Conservation (phyloP, 2,113 vertebrate species). For the Geococcyx californianus region DNA sequence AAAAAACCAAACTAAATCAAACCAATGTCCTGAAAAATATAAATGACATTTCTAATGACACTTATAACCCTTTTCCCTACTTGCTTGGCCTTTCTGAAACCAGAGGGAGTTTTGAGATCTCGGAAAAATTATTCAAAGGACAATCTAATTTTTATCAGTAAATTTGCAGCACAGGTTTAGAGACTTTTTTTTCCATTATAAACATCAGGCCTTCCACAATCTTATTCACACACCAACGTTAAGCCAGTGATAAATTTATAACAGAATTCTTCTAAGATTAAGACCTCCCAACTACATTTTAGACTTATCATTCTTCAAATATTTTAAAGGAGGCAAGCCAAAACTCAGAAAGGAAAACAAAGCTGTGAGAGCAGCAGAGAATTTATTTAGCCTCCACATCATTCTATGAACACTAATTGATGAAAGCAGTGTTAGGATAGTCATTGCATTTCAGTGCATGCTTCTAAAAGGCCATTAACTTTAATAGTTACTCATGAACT, state of each 20-base stretch:
- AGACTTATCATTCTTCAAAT: neutral
- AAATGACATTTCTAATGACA: neutral
- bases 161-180: neutral
- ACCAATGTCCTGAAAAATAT: neutral
- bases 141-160: neutral
- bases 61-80: neutral
- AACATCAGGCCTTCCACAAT: neutral
- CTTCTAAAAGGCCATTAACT: neutral
- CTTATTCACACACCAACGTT: neutral
- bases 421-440: neutral
- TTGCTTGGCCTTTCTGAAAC: neutral
- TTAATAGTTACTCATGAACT: neutral
- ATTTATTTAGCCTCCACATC: neutral
- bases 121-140: neutral
- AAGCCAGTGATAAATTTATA: neutral
- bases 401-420: neutral
- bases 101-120: neutral
- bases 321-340: neutral
- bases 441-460: neutral
- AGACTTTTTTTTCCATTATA: neutral
- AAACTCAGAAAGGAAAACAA: neutral
- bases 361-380: neutral
- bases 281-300: neutral
- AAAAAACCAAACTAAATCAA: accelerated
- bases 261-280: neutral